Conservation (phyloP, 2,888 invertebrate species). For the Leptopilina drosophilae region DNA sequence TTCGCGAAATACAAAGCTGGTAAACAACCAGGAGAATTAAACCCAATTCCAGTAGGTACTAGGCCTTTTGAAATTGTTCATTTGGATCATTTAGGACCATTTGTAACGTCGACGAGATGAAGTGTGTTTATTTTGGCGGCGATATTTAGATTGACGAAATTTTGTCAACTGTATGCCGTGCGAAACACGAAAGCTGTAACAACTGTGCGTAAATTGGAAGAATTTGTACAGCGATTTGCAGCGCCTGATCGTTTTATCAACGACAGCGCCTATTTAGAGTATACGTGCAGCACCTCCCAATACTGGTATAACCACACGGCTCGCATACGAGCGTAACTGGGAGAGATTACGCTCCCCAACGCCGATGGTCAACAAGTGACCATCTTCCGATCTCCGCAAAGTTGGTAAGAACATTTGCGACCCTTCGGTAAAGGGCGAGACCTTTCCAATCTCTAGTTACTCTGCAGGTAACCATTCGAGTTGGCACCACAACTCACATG, state of each 20-base stretch:
- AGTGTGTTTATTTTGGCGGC: slow-evolving; percentile 35
- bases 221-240: slow-evolving; percentile 55
- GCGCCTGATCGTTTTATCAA: slow-evolving; percentile 52
- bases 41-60: slow-evolving; percentile 53
- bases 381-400: no score
- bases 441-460: no score
- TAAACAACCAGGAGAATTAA: slow-evolving; percentile 51
- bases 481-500: no score
- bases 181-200: slow-evolving; percentile 41
- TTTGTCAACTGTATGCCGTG: slow-evolving; percentile 48
- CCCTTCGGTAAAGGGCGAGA: no score
- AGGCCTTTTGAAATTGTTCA: slow-evolving; percentile 54
- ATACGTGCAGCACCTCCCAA: no score
- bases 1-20: slow-evolving; percentile 49
- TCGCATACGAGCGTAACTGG: no score
- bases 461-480: no score
- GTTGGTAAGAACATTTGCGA: no score
- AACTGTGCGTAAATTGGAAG: slow-evolving; percentile 49
- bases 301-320: no score
- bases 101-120: slow-evolving; percentile 39
- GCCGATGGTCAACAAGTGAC: no score
- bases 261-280: no score
- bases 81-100: slow-evolving; percentile 53
- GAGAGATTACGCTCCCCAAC: no score
- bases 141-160: slow-evolving; percentile 53